phyloP scores from a whole-genome alignment of 2,888 invertebrate genomes.

The Dryadula phaetusa region DNA sequence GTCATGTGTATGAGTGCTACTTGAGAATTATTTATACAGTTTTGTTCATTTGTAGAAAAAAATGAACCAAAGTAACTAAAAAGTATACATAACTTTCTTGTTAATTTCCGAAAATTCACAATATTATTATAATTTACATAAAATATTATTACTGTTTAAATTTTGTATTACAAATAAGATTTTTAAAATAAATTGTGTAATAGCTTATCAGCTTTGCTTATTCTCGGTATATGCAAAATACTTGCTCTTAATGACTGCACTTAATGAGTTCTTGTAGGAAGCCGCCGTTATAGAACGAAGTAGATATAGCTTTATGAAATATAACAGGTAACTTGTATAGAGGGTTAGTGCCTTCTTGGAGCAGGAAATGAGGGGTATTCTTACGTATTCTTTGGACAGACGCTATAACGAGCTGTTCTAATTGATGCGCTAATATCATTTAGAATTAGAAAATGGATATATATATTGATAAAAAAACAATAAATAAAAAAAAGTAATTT shows the following conservation, averaged over 20 bases:
- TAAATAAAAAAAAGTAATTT: too few relatives aligned
- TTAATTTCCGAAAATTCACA: too few relatives aligned
- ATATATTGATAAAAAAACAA: too few relatives aligned
- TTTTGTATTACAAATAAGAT: too few relatives aligned
- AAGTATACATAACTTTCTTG: background rate
- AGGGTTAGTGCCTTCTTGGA: conserved; percentile 38
- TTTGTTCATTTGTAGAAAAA: background rate
- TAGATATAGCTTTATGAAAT: conserved; percentile 25
- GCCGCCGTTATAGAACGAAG: conserved; percentile 5
- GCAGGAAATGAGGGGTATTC: conserved; percentile 45
- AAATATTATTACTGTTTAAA: too few relatives aligned
- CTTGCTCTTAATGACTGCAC: conserved; percentile 18
- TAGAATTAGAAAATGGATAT: conserved; percentile 34
- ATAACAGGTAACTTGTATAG: conserved; percentile 35
- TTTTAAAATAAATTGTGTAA: background rate
- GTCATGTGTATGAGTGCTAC: background rate
- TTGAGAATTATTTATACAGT: background rate
- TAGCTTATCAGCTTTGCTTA: background rate
- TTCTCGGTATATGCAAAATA: conserved; percentile 11
- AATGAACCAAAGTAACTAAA: background rate
- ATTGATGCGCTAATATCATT: conserved; percentile 42
- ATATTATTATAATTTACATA: too few relatives aligned
- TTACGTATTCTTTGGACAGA: conserved; percentile 48
- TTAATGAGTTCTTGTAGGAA: conserved; percentile 26
- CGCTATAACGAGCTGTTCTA: conserved; percentile 49